Conservation (phyloP, 2,888 invertebrate genomes). For the Julus scandinavius region DNA sequence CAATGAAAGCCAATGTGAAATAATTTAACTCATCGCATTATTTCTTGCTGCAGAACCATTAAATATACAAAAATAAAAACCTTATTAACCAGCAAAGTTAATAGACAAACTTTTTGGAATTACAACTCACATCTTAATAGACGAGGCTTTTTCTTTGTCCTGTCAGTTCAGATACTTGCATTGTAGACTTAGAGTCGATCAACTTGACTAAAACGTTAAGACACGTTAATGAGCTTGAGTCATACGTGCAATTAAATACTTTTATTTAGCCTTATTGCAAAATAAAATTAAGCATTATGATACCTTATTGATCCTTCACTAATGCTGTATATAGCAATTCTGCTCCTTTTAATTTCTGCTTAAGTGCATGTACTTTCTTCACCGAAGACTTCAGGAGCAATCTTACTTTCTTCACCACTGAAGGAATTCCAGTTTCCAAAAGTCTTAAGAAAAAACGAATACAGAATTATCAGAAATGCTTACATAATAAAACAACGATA, state of each 20-base stretch:
- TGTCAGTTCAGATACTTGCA: no score
- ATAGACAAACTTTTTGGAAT: no score
- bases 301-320: not conserved
- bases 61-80: no score
- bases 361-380: not conserved
- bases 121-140: no score
- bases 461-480: not conserved
- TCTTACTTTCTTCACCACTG: constrained; percentile 16
- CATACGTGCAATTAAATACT: not conserved
- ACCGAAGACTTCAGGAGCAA: not conserved
- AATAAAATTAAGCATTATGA: not conserved
- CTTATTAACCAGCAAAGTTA: no score
- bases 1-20: no score
- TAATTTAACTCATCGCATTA: no score
- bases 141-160: no score
- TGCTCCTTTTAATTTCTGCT: constrained; percentile 49
- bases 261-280: not conserved
- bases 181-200: no score
- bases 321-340: constrained; percentile 50
- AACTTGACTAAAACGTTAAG: no score
- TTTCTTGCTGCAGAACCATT: no score
- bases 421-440: constrained; percentile 50
- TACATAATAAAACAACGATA: not conserved
- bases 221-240: no score
- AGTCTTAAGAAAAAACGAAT: constrained; percentile 38